Base-by-base conservation (phyloP, 2,888 invertebrate genomes). In the Rhogogaster chlorosoma region DNA sequence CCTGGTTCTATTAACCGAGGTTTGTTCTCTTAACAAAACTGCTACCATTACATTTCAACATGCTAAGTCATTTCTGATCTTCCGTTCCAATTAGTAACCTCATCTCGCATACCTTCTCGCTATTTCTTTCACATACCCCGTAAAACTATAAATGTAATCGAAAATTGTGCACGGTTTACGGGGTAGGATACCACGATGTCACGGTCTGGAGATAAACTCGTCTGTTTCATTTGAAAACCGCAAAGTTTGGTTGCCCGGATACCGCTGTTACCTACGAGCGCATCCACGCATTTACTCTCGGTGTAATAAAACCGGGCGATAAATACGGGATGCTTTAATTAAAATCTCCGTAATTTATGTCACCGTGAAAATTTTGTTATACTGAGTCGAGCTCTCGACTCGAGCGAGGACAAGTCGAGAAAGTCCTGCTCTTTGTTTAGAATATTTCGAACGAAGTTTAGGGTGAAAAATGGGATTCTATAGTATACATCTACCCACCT, bases 311-410 rank as follows among this genome's bases (percentile, higher is more conserved):
- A 61, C n/a, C 18, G 10, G 15, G 61, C 38, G 45, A 80, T 61
- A 49, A 61, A 80, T 38, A 57, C 57, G 80, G 15, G 38, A 80
- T 80, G 80, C 36, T 80, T 80, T 80, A 80, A 80, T 61, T 80
- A 61, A 80, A 80, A 36, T 61, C 3, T n/a, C 36, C 61, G 57
- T 80, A 22, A 61, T 80, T 80, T 77, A 53, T 53, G 38, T 61
- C 18, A 80, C 0, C 49, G 36, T 53, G 22, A 49, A 26, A 53
- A 77, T 77, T 15, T 49, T 75, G 70, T 18, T 12, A 29, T 7
- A 67, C 29, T 26, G 73, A 26, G 15, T n/a, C 73, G 38, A 32
- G 18, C 38, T 29, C 38, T 29, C 10, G 49, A 32, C 9, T 7
- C 29, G 45, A 18, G 18, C 29, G 45, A 18, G 26, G 42, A 45